Evolutionary conservation across 2,113 vertebrate species (phyloP).

Genomic region (Chaetodon auriga): DNA sequence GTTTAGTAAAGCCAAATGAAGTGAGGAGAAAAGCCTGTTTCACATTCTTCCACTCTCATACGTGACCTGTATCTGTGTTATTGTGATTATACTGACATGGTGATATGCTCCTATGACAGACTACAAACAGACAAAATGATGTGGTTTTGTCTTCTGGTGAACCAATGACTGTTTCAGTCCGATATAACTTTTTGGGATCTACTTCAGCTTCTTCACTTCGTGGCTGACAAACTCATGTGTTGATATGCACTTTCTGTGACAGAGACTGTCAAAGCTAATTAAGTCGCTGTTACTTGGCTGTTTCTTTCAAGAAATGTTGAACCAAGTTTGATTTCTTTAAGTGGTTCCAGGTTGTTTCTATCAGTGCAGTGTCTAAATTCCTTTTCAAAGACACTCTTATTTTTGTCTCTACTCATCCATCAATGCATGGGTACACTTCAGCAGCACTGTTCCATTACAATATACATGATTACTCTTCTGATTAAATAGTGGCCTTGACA

Average conservation of each 20-base stretch:
- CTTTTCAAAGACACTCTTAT: background rate
- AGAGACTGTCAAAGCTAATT: background rate
- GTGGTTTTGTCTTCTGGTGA: background rate
- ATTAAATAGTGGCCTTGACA: slow-evolving; percentile 12
- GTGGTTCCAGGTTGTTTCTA: slow-evolving; percentile 36
- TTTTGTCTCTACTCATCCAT: slow-evolving; percentile 14
- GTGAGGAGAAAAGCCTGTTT: background rate
- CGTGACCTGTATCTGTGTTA: no score
- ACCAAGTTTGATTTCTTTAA: slow-evolving; percentile 26
- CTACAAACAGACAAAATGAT: background rate
- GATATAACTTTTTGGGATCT: background rate
- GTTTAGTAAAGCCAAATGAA: background rate
- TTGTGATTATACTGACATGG: background rate
- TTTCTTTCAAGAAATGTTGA: slow-evolving; percentile 14
- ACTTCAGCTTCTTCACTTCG: background rate
- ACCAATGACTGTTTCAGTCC: background rate
- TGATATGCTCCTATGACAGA: background rate
- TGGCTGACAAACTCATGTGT: background rate
- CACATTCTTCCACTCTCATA: background rate
- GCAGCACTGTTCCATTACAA: background rate
- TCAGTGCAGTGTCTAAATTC: slow-evolving; percentile 4
- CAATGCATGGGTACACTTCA: background rate
- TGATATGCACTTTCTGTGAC: background rate
- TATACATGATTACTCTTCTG: slow-evolving; percentile 20
- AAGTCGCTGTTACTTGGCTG: background rate